phyloP scores from a whole-genome alignment of 2,888 invertebrate genomes.

The Choreutis nemorana region DNA sequence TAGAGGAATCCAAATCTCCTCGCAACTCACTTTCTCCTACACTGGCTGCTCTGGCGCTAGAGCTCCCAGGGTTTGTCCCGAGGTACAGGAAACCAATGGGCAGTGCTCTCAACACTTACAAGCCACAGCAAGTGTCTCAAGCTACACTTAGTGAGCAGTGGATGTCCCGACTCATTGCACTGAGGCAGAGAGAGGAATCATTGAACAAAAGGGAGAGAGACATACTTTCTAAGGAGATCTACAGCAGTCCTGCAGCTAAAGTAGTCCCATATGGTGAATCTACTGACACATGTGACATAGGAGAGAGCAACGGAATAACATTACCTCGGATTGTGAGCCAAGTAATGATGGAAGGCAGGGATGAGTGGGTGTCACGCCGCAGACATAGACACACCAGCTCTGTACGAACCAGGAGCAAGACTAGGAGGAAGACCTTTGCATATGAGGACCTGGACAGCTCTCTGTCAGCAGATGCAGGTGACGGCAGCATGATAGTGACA shows the following conservation, averaged over 20 bases:
- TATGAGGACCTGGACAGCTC: slow-evolving; percentile 69
- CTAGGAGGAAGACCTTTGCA: slow-evolving; percentile 36
- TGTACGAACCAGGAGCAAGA: slow-evolving; percentile 23
- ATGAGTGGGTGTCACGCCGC: slow-evolving; percentile 26
- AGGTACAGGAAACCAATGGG: slow-evolving; percentile 37
- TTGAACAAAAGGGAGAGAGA: slow-evolving; percentile 59
- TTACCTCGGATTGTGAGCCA: slow-evolving; percentile 38
- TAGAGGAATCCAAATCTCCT: slow-evolving; percentile 17
- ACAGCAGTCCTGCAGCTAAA: slow-evolving; percentile 40
- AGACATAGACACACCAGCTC: slow-evolving; percentile 32
- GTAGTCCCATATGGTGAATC: slow-evolving; percentile 26
- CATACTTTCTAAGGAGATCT: slow-evolving; percentile 48
- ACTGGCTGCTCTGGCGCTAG: slow-evolving; percentile 48
- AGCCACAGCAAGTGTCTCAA: slow-evolving; percentile 59
- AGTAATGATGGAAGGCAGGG: slow-evolving; percentile 15
- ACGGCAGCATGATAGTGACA: slow-evolving; percentile 61
- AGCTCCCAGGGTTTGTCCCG: slow-evolving; percentile 56
- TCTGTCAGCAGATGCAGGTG: slow-evolving; percentile 65
- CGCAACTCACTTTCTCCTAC: slow-evolving; percentile 43
- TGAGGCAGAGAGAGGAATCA: slow-evolving; percentile 59
- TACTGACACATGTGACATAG: slow-evolving; percentile 14
- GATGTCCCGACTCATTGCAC: slow-evolving; percentile 60
- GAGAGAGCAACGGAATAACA: slow-evolving; percentile 42
- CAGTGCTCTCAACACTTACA: slow-evolving; percentile 26
- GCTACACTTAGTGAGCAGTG: slow-evolving; percentile 64